Evolutionary conservation across 2,113 vertebrate species (phyloP).

Genomic region (Tamias sibiricus): DNA sequence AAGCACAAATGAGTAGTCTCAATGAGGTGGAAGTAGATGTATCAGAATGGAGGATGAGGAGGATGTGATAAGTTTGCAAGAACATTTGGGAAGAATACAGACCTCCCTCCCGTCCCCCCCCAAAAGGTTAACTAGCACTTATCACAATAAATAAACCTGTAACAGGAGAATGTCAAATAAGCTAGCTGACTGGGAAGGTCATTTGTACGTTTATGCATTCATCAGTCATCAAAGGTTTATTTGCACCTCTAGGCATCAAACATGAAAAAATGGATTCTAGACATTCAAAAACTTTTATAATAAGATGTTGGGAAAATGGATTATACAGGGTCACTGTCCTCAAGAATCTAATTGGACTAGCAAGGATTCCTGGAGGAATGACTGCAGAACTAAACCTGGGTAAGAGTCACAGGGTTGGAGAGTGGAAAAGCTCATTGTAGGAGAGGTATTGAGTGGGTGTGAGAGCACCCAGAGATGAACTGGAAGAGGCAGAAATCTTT

Average conservation of each 20-base stretch:
- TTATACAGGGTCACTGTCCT: neutral
- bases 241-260: neutral
- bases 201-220: neutral
- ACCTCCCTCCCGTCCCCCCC: neutral
- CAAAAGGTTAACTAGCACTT: neutral
- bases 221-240: neutral
- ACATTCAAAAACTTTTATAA: neutral
- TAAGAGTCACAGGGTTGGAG: neutral
- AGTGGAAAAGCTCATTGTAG: neutral
- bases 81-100: neutral
- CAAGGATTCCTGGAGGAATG: conserved; percentile 9
- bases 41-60: neutral
- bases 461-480: neutral
- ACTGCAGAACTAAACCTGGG: neutral
- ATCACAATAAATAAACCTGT: conserved; percentile 23
- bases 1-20: neutral
- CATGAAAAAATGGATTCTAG: neutral
- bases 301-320: conserved; percentile 21
- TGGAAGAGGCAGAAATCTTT: neutral
- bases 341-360: neutral
- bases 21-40: neutral
- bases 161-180: conserved; percentile 14
- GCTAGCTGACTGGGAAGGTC: neutral
- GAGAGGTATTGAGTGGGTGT: no score
- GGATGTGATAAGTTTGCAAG: neutral